Base-by-base conservation (phyloP, 2,113 vertebrate species). In the Platysternon megacephalum region DNA sequence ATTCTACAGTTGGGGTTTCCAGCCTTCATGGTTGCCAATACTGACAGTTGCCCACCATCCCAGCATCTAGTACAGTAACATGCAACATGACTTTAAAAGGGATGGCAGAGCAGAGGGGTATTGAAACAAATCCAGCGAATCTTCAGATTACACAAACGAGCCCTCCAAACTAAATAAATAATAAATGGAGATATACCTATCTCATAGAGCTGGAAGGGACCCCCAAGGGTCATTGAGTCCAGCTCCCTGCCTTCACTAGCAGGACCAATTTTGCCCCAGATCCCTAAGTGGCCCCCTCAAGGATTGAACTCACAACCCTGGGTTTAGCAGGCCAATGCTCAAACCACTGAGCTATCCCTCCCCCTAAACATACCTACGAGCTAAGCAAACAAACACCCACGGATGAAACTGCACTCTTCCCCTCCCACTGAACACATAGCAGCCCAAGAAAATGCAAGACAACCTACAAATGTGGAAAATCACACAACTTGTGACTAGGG, bases 31-130 rank as follows among this genome's bases (percentile, higher is more conserved):
- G 51, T 56, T 87, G 88, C 79, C 94, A 76, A 53, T 86, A n/a
- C 2, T 88, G 79, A 82, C 53, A 42, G 2, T 87, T 86, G 90
- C 85, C 76, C 83, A 74, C 17, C 22, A 48, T 68, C 21, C 42
- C 89, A 87, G 89, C 92, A 52, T 86, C 82, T 58, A 61, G 93
- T 94, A 81, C 89, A 96, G 94, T 92, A 84, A 94, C 82, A 94
- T n/a, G 85, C 85, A 89, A 88, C 88, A 26, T 88, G 92, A 91
- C 91, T 92, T 81, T 35, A 90, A 85, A 95, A 88, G 80, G 80
- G 65, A 32, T 56, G 42, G 55, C 83, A 74, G 92, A 88, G 79
- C 94, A 65, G 87, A 96, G 44, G 80, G 14, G 2, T 78, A 5
- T 79, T 65, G 61, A 85, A 92, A 44, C 79, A 89, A 95, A 88